Evolutionary conservation across 2,888 invertebrate species (phyloP).

Genomic region (Dryocosmus kuriphilus): DNA sequence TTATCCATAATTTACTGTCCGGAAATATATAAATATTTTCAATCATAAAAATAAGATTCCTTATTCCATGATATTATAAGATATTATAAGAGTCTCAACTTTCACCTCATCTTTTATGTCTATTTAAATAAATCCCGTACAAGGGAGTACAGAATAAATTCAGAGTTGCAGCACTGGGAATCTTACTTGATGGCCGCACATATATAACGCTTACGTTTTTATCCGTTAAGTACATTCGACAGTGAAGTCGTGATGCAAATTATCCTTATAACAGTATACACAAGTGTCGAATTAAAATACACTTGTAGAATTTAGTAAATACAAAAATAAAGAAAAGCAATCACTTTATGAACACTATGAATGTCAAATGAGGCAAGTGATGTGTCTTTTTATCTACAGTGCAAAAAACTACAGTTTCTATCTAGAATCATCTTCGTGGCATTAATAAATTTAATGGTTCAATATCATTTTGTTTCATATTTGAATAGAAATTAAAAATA

Average conservation of each 20-base stretch:
- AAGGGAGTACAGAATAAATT: conserved; percentile 38
- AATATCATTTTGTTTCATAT: not conserved
- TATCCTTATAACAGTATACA: conserved; percentile 26
- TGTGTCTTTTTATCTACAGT: conserved; percentile 6
- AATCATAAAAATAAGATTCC: conserved; percentile 10
- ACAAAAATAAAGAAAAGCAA: not conserved
- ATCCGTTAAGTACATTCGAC: conserved; percentile 26
- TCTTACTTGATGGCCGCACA: conserved; percentile 31
- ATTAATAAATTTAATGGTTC: no score
- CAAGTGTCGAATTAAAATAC: conserved; percentile 23
- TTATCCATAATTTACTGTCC: not conserved
- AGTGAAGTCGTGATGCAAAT: conserved; percentile 27
- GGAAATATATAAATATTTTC: not conserved
- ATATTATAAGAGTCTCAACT: conserved; percentile 28
- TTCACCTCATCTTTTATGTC: conserved; percentile 35
- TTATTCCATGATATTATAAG: conserved; percentile 11
- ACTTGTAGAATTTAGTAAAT: conserved; percentile 28
- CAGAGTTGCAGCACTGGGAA: conserved; percentile 34
- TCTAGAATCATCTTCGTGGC: not conserved
- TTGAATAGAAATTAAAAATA: not conserved
- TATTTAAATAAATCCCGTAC: conserved; percentile 31
- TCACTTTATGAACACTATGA: conserved; percentile 7
- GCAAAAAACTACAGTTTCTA: not conserved
- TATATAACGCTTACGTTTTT: conserved; percentile 34
- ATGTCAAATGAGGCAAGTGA: not conserved